A percentile compares a stretch with the other conserved stretches of the same genome.
Conservation (phyloP, 2,797 vertebrate genomes). For the Ataeniobius toweri region DNA sequence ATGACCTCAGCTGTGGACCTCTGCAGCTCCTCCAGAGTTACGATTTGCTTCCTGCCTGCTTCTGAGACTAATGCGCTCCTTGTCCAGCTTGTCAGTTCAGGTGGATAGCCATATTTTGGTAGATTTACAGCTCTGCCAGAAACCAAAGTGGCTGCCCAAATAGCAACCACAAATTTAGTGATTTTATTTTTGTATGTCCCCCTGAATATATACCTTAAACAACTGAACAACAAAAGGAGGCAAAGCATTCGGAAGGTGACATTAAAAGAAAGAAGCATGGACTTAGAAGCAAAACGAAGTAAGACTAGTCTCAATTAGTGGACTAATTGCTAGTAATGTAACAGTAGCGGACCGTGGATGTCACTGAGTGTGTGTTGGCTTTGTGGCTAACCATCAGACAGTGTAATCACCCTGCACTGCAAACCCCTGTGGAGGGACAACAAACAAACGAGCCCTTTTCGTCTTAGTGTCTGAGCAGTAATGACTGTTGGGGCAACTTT, state of each 20-base stretch:
- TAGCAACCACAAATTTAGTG: not conserved
- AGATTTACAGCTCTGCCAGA: not conserved
- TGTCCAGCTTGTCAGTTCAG: too few relatives aligned
- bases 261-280: not conserved
- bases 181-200: not conserved
- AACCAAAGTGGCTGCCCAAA: not conserved
- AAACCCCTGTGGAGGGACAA: constrained; percentile 50
- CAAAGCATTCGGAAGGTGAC: not conserved
- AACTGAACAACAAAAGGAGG: not conserved
- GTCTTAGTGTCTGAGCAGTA: constrained; percentile 54
- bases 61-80: too few relatives aligned
- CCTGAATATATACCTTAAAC: not conserved
- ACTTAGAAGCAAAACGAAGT: constrained; percentile 5
- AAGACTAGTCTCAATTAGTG: constrained; percentile 7
- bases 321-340: constrained; percentile 49
- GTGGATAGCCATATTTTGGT: too few relatives aligned
- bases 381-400: constrained; percentile 72
- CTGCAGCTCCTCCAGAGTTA: too few relatives aligned
- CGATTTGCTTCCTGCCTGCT: too few relatives aligned
- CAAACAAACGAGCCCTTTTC: constrained; percentile 44
- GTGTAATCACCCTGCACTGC: constrained; percentile 67
- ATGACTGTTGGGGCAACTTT: constrained; percentile 64
- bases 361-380: constrained; percentile 57
- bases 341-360: constrained; percentile 37
- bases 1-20: too few relatives aligned